Base-by-base conservation (phyloP, 64 coral and sea anemone genomes). In the Acropora yongei region DNA sequence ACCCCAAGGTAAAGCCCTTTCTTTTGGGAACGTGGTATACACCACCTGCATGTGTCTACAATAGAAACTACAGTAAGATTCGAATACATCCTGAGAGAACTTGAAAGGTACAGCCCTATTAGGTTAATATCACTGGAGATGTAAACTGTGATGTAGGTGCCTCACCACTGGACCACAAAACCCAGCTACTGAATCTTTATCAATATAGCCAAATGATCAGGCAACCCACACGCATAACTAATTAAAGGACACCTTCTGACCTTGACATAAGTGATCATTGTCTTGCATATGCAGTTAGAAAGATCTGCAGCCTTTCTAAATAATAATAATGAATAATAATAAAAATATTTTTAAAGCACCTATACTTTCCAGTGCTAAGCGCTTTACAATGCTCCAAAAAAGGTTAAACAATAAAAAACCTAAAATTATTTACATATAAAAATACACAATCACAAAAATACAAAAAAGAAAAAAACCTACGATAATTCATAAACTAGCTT, bases 241-340 rank as follows among this genome's bases (percentile, higher is more conserved):
- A 30, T 30, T 30, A 30, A 30, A 55, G 10, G 51, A 55, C 51
- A 55, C 51, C 51, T 10, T 44, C 71, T 74, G 71, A 74, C 71
- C 19, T 74, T 74, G 18, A 30, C n/a, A 74, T 74, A 74, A 74
- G 71, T 74, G 71, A 74, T 74, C 71, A 74, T 74, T 74, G 16
- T 74, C 71, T 74, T 41, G 0, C 41, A 8, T 74, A 44, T 74
- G 71, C n/a, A 74, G 40, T 42, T 40, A 74, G 71, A 74, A 74
- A 74, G 30, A 74, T 74, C 71, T 30, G 30, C 30, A 74, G 20
- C 71, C 71, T 74, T 40, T 30, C 39, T 30, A 74, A 74, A 74
- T 74, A 30, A 30, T 30, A 30, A 30, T 30, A 30, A 30, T 30
- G 30, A 30, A 30, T 30, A 30, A 30, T 30, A 30, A 30, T 30